Evolutionary conservation across 2,888 invertebrate species (phyloP).

Genomic region (Cephus spinipes): DNA sequence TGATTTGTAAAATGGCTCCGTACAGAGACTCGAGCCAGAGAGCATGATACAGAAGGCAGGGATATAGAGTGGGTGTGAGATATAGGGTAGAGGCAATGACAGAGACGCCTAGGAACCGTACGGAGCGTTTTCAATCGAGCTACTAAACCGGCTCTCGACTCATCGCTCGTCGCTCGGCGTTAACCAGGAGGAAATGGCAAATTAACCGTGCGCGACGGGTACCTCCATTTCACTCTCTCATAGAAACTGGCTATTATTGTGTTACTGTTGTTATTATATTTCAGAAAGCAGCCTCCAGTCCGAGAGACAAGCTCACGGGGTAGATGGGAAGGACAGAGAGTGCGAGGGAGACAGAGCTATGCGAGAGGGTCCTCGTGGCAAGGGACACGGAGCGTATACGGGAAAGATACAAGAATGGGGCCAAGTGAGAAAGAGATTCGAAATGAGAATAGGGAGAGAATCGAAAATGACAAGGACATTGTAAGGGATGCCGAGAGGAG

Average conservation of each 20-base stretch:
- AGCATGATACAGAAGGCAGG: neutral
- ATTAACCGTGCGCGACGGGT: slow-evolving; percentile 41
- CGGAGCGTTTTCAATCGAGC: neutral
- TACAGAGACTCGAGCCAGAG: neutral
- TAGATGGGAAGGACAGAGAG: neutral
- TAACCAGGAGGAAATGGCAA: slow-evolving; percentile 44
- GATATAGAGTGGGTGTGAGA: neutral
- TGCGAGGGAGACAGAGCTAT: slow-evolving; percentile 1
- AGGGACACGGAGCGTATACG: neutral
- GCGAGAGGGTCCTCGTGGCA: neutral
- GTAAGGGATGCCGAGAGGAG: slow-evolving; percentile 2
- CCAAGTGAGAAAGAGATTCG: neutral
- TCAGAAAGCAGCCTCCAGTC: neutral
- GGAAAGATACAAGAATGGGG: neutral
- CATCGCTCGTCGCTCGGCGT: slow-evolving; percentile 21
- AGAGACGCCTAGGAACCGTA: neutral
- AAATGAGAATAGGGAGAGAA: neutral
- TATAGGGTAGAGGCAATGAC: neutral
- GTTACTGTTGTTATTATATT: slow-evolving; percentile 3
- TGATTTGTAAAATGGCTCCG: slow-evolving; percentile 31
- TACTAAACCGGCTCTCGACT: neutral
- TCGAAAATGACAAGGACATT: neutral
- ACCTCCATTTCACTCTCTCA: slow-evolving; percentile 20
- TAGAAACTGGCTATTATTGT: slow-evolving; percentile 16
- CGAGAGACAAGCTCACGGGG: slow-evolving; percentile 2